Evolutionary conservation across 2,113 vertebrate genomes (phyloP).

Genomic region (Lonchura striata): DNA sequence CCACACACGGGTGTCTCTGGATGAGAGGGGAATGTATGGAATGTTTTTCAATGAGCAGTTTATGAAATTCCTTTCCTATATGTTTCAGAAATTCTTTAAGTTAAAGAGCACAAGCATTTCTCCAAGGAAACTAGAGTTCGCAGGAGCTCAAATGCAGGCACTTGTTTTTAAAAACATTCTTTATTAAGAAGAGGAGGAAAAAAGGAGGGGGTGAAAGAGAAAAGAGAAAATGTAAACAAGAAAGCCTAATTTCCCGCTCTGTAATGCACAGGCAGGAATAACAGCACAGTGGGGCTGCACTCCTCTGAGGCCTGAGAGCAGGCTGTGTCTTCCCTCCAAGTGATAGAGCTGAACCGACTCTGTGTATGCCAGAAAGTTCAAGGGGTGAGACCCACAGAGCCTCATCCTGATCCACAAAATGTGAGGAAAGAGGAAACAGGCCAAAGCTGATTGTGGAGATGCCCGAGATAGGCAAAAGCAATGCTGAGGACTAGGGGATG

Average conservation of each 20-base stretch:
- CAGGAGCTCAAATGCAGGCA: conserved; percentile 40
- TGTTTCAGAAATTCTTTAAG: conserved; percentile 68
- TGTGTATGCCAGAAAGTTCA: neutral
- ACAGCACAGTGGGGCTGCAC: neutral
- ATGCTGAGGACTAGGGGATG: neutral
- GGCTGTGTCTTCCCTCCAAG: neutral
- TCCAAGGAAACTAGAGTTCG: conserved; percentile 59
- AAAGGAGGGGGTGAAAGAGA: conserved; percentile 24
- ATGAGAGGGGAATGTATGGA: conserved; percentile 72
- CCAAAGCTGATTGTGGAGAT: neutral
- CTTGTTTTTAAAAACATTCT: conserved; percentile 67
- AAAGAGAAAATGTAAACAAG: conserved; percentile 63
- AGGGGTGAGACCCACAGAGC: neutral
- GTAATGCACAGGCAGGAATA: neutral
- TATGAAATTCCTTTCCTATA: conserved; percentile 75
- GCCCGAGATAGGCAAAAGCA: neutral
- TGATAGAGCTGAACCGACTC: neutral
- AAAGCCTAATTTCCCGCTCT: conserved; percentile 38
- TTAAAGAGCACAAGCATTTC: conserved; percentile 57
- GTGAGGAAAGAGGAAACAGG: neutral
- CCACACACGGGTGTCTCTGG: conserved; percentile 73
- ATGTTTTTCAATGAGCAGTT: conserved; percentile 73
- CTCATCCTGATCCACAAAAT: neutral
- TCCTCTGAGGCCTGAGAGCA: neutral
- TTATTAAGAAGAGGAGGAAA: neutral